These are phyloP conservation scores for Lepidotrigona ventralis DNA, from an alignment of 1,140 invertebrate genomes.

Conservation along the genomic window DNA sequence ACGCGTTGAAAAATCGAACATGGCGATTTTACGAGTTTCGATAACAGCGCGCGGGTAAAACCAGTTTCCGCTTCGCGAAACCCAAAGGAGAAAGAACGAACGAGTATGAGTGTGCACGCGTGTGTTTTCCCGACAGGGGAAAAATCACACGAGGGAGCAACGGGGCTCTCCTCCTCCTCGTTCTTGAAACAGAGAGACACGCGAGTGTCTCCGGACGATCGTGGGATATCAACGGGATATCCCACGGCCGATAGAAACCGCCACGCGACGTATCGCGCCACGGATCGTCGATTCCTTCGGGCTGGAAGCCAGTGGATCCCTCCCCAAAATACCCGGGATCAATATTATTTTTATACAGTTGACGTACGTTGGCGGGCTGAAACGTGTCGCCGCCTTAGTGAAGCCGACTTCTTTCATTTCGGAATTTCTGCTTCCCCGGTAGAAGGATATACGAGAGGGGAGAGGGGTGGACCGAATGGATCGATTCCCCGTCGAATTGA, in stretches of 20 bases:
- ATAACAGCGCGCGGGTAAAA: no score
- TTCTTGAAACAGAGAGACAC: conserved; percentile 3
- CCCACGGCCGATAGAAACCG: not conserved
- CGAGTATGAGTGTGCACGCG: no score
- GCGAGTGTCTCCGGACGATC: conserved; percentile 30
- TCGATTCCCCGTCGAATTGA: no score
- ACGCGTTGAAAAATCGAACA: no score
- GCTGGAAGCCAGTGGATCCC: not conserved
- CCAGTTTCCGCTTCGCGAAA: no score
- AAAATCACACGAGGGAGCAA: not conserved
- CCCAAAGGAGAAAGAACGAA: no score
- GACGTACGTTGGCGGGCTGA: not conserved
- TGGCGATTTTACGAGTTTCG: no score
- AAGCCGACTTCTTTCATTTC: conserved; percentile 21
- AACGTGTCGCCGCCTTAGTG: conserved; percentile 5
- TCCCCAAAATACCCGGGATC: conserved; percentile 10
- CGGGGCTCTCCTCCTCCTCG: not conserved
- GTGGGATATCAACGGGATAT: conserved; percentile 21
- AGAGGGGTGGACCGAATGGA: no score
- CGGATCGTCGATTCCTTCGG: no score
- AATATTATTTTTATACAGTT: conserved; percentile 55
- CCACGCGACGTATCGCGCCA: not conserved
- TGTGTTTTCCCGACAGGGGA: not conserved
- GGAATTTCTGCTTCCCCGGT: not conserved
- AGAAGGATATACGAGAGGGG: no score